Evolutionary conservation across 2,113 vertebrate genomes (phyloP).

Genomic region (Glareola pratincola): DNA sequence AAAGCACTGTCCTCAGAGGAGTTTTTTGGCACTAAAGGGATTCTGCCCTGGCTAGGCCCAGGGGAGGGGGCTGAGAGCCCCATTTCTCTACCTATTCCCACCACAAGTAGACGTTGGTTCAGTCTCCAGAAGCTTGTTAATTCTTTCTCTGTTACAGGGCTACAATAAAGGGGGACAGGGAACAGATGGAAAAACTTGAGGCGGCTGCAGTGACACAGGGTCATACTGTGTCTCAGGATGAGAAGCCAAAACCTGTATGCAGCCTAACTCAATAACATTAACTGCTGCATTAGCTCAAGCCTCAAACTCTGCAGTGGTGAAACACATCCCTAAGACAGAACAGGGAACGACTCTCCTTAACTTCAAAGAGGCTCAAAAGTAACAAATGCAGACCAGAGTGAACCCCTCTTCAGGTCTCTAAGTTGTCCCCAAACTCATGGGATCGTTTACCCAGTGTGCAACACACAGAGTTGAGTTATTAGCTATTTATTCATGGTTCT

Average conservation of each 20-base stretch:
- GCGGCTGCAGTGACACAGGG: background rate
- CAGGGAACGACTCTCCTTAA: background rate
- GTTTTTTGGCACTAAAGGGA: background rate
- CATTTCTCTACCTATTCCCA: background rate
- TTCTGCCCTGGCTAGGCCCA: background rate
- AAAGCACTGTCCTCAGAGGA: background rate
- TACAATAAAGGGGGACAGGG: background rate
- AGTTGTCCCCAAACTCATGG: background rate
- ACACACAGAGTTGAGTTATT: background rate
- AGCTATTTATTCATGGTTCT: background rate
- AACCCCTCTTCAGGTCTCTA: background rate
- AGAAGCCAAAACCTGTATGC: background rate
- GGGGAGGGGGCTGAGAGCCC: background rate
- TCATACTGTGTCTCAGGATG: background rate
- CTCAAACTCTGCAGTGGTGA: background rate
- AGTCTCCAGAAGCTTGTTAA: background rate
- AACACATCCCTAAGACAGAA: background rate
- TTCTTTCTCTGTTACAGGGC: background rate
- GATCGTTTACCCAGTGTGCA: background rate
- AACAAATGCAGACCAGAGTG: background rate
- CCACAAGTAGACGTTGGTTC: background rate
- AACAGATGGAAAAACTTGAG: background rate
- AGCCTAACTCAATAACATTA: background rate
- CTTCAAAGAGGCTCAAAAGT: background rate
- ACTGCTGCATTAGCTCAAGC: background rate